A percentile compares a stretch with the other conserved stretches of the same genome.
These are phyloP conservation scores for Xenopus petersii DNA, from an alignment of 2,797 vertebrate species.

Conservation along the genomic window DNA sequence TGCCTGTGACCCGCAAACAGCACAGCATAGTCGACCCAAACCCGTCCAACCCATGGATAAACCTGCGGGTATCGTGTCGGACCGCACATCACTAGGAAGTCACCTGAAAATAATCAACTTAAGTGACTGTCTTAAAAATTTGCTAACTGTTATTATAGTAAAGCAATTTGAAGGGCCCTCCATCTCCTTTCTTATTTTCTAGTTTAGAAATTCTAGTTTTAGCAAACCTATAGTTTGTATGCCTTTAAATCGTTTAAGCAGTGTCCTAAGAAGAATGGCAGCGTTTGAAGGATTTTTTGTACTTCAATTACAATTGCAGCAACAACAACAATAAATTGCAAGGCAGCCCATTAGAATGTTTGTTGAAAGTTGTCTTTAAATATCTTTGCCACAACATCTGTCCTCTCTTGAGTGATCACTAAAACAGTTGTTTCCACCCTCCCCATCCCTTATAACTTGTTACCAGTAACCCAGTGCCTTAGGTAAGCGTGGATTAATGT, in stretches of 20 bases:
- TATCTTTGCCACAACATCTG: not conserved
- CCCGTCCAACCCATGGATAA: too few relatives aligned
- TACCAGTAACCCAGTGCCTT: conserved; percentile 53
- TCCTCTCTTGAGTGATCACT: not conserved
- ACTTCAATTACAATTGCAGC: not conserved
- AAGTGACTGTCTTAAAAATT: too few relatives aligned
- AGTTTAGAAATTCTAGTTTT: too few relatives aligned
- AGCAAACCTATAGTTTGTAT: too few relatives aligned
- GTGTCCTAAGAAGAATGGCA: not conserved
- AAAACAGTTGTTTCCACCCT: conserved; percentile 2
- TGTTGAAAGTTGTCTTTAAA: conserved; percentile 5
- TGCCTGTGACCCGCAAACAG: too few relatives aligned
- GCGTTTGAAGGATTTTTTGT: not conserved
- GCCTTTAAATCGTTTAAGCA: not conserved
- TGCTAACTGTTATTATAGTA: too few relatives aligned
- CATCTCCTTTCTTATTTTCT: too few relatives aligned
- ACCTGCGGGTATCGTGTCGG: too few relatives aligned
- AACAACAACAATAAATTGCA: not conserved
- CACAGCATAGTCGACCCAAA: too few relatives aligned
- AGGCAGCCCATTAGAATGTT: not conserved
- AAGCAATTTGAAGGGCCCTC: too few relatives aligned
- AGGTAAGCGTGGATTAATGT: conserved; percentile 56
- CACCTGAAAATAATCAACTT: too few relatives aligned
- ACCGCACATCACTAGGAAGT: too few relatives aligned
- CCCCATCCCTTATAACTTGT: conserved; percentile 31